Percentiles rank a stretch among this genome's conserved stretches.
Conservation (phyloP, 2,888 invertebrate species). For the Trichogramma evanescens region DNA sequence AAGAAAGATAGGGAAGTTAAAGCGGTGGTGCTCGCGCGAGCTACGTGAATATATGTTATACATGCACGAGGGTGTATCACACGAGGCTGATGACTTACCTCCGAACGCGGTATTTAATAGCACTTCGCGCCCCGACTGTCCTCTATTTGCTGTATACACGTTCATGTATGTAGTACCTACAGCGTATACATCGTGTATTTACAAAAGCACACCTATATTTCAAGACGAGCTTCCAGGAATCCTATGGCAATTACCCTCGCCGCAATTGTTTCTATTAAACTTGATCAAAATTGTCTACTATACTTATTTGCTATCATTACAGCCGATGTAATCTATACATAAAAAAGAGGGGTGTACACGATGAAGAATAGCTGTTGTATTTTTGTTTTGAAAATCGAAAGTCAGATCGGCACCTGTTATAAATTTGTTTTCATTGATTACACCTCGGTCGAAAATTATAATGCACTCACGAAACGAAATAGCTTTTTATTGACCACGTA, state of each 20-base stretch:
- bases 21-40: background rate
- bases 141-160: background rate
- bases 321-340: background rate
- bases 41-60: too few species aligned
- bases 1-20: background rate
- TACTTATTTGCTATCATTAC: constrained; percentile 19
- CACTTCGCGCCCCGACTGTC: background rate
- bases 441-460: too few species aligned
- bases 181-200: too few species aligned
- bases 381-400: too few species aligned
- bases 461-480: too few species aligned
- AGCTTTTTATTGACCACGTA: too few species aligned
- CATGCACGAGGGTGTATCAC: constrained; percentile 18
- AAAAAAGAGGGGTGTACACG: too few species aligned
- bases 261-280: constrained; percentile 22
- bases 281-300: constrained; percentile 15
- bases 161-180: background rate
- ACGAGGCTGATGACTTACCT: constrained; percentile 23
- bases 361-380: too few species aligned
- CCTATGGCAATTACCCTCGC: background rate
- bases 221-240: too few species aligned
- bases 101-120: constrained; percentile 20
- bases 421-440: too few species aligned
- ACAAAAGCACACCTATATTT: too few species aligned
- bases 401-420: too few species aligned